phyloP scores from a whole-genome alignment of 2,797 vertebrate genomes.

The Myoxocephalus aenaeus region DNA sequence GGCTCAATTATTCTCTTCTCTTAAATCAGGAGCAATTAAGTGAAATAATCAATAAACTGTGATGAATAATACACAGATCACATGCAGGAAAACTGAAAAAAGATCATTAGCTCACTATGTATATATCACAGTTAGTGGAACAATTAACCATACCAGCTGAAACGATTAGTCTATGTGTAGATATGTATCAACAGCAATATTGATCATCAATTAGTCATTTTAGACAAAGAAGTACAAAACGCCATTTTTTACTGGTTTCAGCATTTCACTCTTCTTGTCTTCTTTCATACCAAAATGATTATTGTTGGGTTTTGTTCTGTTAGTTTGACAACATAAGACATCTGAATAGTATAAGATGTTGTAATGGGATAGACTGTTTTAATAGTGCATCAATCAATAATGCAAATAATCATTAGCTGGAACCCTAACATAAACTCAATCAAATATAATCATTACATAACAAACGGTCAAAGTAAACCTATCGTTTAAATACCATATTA shows the following conservation, averaged over 20 bases:
- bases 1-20: conserved; percentile 63
- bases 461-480: neutral
- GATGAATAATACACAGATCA: neutral
- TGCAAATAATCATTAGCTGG: neutral
- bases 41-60: neutral
- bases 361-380: neutral
- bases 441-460: neutral
- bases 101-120: neutral
- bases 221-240: neutral
- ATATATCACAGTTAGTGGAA: neutral
- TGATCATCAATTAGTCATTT: neutral
- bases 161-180: neutral
- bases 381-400: neutral
- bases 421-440: neutral
- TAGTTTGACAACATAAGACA: neutral
- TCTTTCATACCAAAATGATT: neutral
- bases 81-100: no score
- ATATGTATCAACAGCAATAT: neutral
- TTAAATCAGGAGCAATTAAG: conserved; percentile 42
- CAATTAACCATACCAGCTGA: neutral
- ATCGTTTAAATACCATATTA: neutral
- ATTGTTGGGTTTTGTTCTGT: neutral
- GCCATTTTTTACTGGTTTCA: neutral
- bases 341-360: neutral
- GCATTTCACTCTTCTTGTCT: neutral